Percentiles rank a stretch among this genome's conserved stretches.
These are phyloP conservation scores for Drosophila paulistorum DNA, from an alignment of 1,140 invertebrate species.

Conservation along the genomic window DNA sequence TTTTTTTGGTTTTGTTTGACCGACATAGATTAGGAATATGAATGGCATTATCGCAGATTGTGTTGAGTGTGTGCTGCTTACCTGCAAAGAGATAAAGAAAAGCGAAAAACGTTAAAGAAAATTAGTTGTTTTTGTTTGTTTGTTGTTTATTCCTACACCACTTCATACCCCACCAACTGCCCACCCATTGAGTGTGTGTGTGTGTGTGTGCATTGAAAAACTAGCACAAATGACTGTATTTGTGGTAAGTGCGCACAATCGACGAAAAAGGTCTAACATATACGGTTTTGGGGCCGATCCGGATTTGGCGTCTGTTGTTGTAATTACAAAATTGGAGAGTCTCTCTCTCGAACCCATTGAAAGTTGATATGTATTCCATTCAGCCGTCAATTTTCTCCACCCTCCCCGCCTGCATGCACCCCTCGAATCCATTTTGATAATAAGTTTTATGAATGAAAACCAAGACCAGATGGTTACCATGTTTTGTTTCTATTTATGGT, in stretches of 20 bases:
- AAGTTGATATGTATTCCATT: constrained; percentile 30
- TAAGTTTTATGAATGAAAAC: constrained; percentile 76
- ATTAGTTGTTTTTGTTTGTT: constrained; percentile 20
- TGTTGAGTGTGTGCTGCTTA: constrained; percentile 47
- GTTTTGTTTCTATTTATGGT: constrained; percentile 61
- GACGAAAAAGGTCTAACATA: constrained; percentile 56
- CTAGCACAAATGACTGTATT: constrained; percentile 74
- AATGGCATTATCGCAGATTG: constrained; percentile 50
- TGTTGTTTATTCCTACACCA: background rate
- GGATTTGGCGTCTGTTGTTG: constrained; percentile 47
- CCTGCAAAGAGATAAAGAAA: constrained; percentile 68
- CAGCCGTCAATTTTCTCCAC: background rate
- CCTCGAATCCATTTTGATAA: constrained; percentile 2
- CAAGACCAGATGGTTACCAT: constrained; percentile 43
- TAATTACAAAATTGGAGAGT: constrained; percentile 74
- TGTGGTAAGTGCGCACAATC: constrained; percentile 29
- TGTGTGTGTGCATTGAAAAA: constrained; percentile 57
- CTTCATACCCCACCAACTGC: background rate
- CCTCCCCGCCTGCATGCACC: background rate
- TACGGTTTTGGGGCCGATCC: constrained; percentile 55
- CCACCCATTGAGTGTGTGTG: background rate
- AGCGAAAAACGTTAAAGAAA: constrained; percentile 41
- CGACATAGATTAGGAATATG: constrained; percentile 62
- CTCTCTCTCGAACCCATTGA: constrained; percentile 38
- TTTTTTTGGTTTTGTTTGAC: constrained; percentile 42